Conservation (phyloP, 2,888 invertebrate genomes). For the Papilio demoleus region DNA sequence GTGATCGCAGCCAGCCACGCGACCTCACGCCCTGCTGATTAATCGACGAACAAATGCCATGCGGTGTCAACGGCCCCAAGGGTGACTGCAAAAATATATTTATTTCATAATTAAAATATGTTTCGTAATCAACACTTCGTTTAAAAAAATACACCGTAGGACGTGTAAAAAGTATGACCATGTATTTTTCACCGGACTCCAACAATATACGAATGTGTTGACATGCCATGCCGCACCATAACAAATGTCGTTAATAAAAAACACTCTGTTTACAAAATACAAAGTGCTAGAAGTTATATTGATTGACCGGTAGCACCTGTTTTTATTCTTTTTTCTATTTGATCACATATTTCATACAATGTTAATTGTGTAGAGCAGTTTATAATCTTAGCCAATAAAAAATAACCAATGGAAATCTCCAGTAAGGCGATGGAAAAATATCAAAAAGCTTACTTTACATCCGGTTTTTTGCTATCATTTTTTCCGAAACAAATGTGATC, state of each 20-base stretch:
- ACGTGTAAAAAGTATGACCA: no score
- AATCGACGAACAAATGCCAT: constrained; percentile 45
- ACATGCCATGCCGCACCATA: no score
- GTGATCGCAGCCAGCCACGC: constrained; percentile 39
- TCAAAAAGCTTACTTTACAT: not conserved
- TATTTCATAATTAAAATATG: no score
- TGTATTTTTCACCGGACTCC: no score
- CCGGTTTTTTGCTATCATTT: constrained; percentile 30
- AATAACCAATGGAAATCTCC: constrained; percentile 8
- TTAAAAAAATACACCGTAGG: no score
- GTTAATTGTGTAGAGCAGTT: not conserved
- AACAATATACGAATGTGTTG: no score
- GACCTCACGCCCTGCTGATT: constrained; percentile 46
- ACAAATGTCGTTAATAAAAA: no score
- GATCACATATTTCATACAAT: not conserved
- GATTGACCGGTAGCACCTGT: no score
- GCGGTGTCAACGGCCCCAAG: constrained; percentile 46
- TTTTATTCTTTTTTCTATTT: not conserved
- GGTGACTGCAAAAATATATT: constrained; percentile 13
- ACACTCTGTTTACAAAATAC: no score
- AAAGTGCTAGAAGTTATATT: no score
- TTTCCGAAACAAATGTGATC: constrained; percentile 6
- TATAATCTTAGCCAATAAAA: constrained; percentile 6
- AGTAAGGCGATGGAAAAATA: constrained; percentile 2
- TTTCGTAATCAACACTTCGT: no score